Conservation (phyloP, 2,888 invertebrate genomes). For the Acleris sparsana region DNA sequence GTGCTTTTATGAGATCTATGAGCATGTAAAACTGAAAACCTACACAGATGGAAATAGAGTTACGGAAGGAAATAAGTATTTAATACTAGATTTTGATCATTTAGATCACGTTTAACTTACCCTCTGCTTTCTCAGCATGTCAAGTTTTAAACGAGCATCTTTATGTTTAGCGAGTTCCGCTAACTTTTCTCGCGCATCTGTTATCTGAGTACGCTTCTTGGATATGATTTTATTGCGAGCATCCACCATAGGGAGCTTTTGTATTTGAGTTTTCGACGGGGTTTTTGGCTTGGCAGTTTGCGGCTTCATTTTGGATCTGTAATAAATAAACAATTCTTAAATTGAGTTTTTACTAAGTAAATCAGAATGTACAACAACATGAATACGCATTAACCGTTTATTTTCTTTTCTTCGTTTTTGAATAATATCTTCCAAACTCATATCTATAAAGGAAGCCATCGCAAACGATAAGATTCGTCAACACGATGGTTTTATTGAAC, state of each 20-base stretch:
- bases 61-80: too few species aligned
- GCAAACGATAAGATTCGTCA: too few species aligned
- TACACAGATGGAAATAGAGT: too few species aligned
- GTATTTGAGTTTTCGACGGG: slow-evolving; percentile 40
- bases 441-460: slow-evolving; percentile 70
- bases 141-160: slow-evolving; percentile 89
- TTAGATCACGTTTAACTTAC: slow-evolving; percentile 46
- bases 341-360: not conserved
- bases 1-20: too few species aligned
- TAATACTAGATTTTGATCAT: too few species aligned
- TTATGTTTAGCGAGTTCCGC: slow-evolving; percentile 89
- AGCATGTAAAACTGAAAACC: too few species aligned
- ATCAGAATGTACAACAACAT: not conserved
- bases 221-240: slow-evolving; percentile 91
- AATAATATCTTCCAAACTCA: slow-evolving; percentile 80
- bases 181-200: slow-evolving; percentile 91
- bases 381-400: slow-evolving; percentile 50
- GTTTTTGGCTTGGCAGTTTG: slow-evolving; percentile 40
- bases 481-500: too few species aligned
- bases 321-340: slow-evolving; percentile 31
- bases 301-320: slow-evolving; percentile 39
- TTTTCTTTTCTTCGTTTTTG: slow-evolving; percentile 67
- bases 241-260: slow-evolving; percentile 76
- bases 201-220: slow-evolving; percentile 89
- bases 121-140: slow-evolving; percentile 84